phyloP scores from a whole-genome alignment of 1,140 invertebrate species.

The Drosophila lini region DNA sequence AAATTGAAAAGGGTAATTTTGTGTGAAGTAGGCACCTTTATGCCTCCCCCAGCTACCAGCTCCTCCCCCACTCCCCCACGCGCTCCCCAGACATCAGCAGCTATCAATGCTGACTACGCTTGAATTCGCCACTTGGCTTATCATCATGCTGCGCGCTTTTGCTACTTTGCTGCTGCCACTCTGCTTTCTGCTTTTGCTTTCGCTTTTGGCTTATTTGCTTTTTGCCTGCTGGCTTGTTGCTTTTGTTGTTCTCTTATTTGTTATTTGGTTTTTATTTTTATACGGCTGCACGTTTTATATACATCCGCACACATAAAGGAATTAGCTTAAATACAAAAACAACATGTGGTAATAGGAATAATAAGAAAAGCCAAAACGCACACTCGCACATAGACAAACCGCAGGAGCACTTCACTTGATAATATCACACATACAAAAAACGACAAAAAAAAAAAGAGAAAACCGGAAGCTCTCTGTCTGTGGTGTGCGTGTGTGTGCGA shows the following conservation, averaged over 20 bases:
- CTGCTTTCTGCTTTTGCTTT: slow-evolving; percentile 33
- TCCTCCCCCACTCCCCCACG: background rate
- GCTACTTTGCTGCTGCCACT: background rate
- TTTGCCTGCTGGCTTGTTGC: slow-evolving; percentile 49
- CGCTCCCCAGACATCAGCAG: slow-evolving; percentile 43
- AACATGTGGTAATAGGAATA: slow-evolving; percentile 80
- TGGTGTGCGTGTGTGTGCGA: slow-evolving; percentile 6
- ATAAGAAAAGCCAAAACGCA: slow-evolving; percentile 76
- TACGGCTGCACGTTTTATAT: slow-evolving; percentile 78
- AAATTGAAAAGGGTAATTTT: slow-evolving; percentile 84
- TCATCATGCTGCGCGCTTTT: slow-evolving; percentile 54
- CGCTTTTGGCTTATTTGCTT: slow-evolving; percentile 47
- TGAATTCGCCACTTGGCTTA: slow-evolving; percentile 82
- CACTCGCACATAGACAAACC: slow-evolving; percentile 45
- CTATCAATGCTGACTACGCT: slow-evolving; percentile 81
- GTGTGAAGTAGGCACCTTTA: slow-evolving; percentile 83
- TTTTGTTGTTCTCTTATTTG: slow-evolving; percentile 60
- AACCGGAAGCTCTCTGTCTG: slow-evolving; percentile 25
- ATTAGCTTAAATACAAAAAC: slow-evolving; percentile 83
- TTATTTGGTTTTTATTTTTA: slow-evolving; percentile 77
- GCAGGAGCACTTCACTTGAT: slow-evolving; percentile 81
- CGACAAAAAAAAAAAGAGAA: slow-evolving; percentile 12
- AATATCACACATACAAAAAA: slow-evolving; percentile 60
- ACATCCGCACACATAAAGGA: slow-evolving; percentile 64
- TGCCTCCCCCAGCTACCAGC: slow-evolving; percentile 11